Evolutionary conservation across 2,113 vertebrate genomes (phyloP), one percentile per base, ranked within the genome.

Genomic region (Zosterops hypoxanthus): DNA sequence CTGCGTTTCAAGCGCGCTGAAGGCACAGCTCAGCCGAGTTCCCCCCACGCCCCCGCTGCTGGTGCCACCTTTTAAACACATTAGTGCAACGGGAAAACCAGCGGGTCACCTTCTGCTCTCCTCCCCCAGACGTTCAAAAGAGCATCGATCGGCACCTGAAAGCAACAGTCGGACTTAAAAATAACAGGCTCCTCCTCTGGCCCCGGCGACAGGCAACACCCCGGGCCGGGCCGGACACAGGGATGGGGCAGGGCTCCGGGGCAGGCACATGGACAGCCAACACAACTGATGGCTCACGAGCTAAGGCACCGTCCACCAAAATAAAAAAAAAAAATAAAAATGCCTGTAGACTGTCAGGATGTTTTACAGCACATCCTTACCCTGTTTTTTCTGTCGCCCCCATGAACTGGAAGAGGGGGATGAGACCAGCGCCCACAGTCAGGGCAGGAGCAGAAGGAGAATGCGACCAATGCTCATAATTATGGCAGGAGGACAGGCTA

Each of bases 351-450:
- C n/a, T 2, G 1, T 10, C 65, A 33, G 44, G 61, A 11, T 25
- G 60, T 39, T 66, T 75, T 19, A 59, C 44, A 57, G 57, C 17
- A 21, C 14, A 34, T 31, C 4, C 34, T 59, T n/a, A 61, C 23
- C 18, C 60, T 3, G 1, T 14, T 39, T 44, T 36, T 55, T 26
- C 69, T 34, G 60, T 4, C 3, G 2, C 10, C 21, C 2, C 2
- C 20, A 4, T 3, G 16, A n/a, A 80, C 17, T 1, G 4, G 20
- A 19, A 61, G 31, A 33, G 5, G 9, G 29, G 53, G 46, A 36
- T 0, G 0, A 2, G 3, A 56, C 14, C 1, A 0, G 28, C 7
- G 0, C 57, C 34, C 33, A n/a, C 3, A 23, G 9, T 17, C 33
- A 4, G 2, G 4, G 66, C 57, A 79, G 49, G 29, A 72, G 55